Evolutionary conservation across 2,888 invertebrate genomes (phyloP).

Genomic region (Eristalis arbustorum): DNA sequence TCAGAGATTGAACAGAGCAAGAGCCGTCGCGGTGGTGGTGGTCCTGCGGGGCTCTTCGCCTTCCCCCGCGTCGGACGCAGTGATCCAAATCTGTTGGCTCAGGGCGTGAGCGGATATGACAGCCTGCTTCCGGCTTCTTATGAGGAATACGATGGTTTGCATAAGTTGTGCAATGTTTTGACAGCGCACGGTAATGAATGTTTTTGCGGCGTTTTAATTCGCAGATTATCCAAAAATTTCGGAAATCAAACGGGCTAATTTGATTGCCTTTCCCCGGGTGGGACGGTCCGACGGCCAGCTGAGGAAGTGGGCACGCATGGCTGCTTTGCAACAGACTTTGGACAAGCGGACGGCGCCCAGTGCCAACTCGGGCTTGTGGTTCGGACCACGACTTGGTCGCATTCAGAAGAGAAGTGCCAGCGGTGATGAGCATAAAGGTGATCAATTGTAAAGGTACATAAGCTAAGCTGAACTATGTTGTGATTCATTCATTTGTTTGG

Average conservation of each 20-base stretch:
- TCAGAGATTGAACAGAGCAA: slow-evolving; percentile 78
- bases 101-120: slow-evolving; percentile 76
- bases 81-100: slow-evolving; percentile 76
- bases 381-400: slow-evolving; percentile 85
- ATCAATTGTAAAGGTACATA: slow-evolving; percentile 68
- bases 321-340: slow-evolving; percentile 77
- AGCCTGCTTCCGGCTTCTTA: slow-evolving; percentile 81
- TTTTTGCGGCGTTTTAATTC: slow-evolving; percentile 5
- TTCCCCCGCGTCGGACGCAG: slow-evolving; percentile 84
- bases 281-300: slow-evolving; percentile 79
- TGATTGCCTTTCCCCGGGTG: slow-evolving; percentile 81
- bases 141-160: slow-evolving; percentile 81
- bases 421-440: slow-evolving; percentile 67
- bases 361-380: slow-evolving; percentile 83
- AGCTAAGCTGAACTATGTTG: background rate
- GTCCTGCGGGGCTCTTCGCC: slow-evolving; percentile 83
- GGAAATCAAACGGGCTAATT: slow-evolving; percentile 78
- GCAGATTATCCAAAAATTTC: slow-evolving; percentile 76
- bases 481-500: background rate
- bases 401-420: slow-evolving; percentile 77
- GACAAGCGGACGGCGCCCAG: slow-evolving; percentile 78
- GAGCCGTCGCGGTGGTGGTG: slow-evolving; percentile 82
- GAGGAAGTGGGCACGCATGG: slow-evolving; percentile 77
- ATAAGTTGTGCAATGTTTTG: slow-evolving; percentile 30
- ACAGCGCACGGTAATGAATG: background rate